Evolutionary conservation across 2,113 vertebrate species (phyloP), one percentile per base, ranked within the genome.

Genomic region (Mormoops blainvillei): DNA sequence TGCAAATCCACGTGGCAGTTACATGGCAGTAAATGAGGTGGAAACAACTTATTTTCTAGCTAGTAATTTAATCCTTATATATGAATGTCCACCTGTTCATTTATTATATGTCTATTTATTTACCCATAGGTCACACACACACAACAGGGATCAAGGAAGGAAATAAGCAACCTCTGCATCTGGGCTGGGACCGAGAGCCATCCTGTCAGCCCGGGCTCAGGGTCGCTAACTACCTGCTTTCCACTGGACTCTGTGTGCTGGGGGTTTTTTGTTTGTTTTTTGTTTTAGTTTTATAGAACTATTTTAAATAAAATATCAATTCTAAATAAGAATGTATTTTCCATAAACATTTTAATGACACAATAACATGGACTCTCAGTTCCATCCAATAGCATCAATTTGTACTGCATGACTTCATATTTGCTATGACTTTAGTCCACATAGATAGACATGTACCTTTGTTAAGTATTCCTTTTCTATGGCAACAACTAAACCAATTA

Each of bases 261-360:
- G n/a, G n/a, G n/a, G 1, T 18, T 15, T 13, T 36, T n/a, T 43
- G 0, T 12, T 85, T 14, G 7, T 54, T 52, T 16, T 54, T 58
- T 58, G 11, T 24, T 50, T 33, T 54, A 84, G 43, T 43, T 82
- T 28, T 84, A 74, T 5, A 87, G 43, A 88, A 45, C 16, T 58
- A 89, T 81, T 91, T 85, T 14, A 95, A 91, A 84, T 73, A 80
- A 94, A 91, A n/a, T 33, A 63, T 14, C 22, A 71, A 31, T 58
- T 70, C 87, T 86, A 15, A 76, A 26, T 87, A 89, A 82, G 33
- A 77, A 82, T 78, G n/a, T 38, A 91, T 24, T 91, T 86, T 15
- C 12, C 2, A 11, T 2, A 31, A 91, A 83, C 18, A 33, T 77
- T 81, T 22, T 76, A 11, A 63, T 48, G 41, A 74, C 31, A 33